phyloP scores from a whole-genome alignment of 2,113 vertebrate genomes.

The Tichodroma muraria region DNA sequence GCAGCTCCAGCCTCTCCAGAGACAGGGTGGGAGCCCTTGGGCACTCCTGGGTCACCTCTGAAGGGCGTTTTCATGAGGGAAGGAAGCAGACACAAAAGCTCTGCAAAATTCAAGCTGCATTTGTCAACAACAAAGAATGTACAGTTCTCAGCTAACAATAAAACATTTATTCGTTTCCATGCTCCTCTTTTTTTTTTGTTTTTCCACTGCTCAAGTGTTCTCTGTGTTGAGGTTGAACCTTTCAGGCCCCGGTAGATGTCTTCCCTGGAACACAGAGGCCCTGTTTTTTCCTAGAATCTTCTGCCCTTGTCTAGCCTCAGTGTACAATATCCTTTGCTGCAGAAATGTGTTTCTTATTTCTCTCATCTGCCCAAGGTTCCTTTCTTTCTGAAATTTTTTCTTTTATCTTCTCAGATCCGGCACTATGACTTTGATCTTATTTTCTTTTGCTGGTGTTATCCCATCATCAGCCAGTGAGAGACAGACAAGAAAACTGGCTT shows the following conservation, averaged over 20 bases:
- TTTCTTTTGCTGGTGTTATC: neutral
- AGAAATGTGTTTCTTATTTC: neutral
- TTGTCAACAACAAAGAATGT: neutral
- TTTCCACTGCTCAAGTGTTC: neutral
- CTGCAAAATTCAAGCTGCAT: neutral
- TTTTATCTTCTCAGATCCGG: neutral
- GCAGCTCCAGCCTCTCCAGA: neutral
- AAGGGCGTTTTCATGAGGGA: neutral
- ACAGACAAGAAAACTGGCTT: neutral
- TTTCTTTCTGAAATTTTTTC: neutral
- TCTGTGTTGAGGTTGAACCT: constrained; percentile 2
- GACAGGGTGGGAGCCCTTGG: neutral
- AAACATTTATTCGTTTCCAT: neutral
- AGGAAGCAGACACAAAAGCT: neutral
- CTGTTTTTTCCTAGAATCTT: neutral
- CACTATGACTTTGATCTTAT: neutral
- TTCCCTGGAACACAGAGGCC: neutral
- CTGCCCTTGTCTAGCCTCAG: neutral
- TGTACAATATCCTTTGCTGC: neutral
- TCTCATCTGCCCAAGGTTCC: neutral
- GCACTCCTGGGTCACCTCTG: neutral
- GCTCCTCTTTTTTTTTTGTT: neutral
- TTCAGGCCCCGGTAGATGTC: neutral
- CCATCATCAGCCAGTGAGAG: neutral
- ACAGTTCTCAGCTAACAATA: neutral